Base-by-base conservation (phyloP, 1,140 invertebrate genomes). In the Tribolium castaneum region DNA sequence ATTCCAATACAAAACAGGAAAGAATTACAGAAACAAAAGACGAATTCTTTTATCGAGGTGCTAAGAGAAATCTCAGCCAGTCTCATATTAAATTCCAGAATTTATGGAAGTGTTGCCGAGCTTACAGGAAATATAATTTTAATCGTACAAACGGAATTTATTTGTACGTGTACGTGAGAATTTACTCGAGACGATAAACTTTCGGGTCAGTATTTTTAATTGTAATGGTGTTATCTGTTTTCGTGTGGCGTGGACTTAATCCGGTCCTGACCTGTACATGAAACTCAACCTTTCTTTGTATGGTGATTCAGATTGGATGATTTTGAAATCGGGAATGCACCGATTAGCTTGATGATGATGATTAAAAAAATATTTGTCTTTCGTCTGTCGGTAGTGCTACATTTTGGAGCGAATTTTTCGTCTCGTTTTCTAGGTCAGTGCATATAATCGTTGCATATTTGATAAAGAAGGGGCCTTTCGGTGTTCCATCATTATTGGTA, bases 351-450 rank as follows among this genome's bases (percentile, higher is more conserved):
- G 59, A 62, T 62, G 56, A 66, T 66, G 30, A 45, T 66, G 59
- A 66, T 66, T 34, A 22, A 66, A 66, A 66, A 66, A 66, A 66
- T 66, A 66, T 66, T 66, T 66, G 30, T 14, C 25, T 66, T 66
- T 35, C 5, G 6, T 22, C 16, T 59, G 16, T 34, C 30, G 4
- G 10, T 6, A 35, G 30, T 66, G 59, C 14, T 22, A 59, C 10
- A 52, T 22, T 16, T 19, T 59, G 54, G 30, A 35, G 25, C 6
- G 30, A 35, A 34, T 62, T 12, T n/a, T 62, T 62, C 12, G 3
- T 39, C 34, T 39, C 34, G 34, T 62, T 62, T 35, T 34, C 12
- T 56, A 9, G 52, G 56, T 56, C 22, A 34, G 22, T 34, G 22
- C 56, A 62, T 62, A 14, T 34, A 30, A 62, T 62, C 56, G 25